Percentiles rank a stretch among this genome's conserved stretches.
phyloP scores from a whole-genome alignment of 37 sponge, comb jelly and placozoan genomes.

The Ianthella basta region DNA sequence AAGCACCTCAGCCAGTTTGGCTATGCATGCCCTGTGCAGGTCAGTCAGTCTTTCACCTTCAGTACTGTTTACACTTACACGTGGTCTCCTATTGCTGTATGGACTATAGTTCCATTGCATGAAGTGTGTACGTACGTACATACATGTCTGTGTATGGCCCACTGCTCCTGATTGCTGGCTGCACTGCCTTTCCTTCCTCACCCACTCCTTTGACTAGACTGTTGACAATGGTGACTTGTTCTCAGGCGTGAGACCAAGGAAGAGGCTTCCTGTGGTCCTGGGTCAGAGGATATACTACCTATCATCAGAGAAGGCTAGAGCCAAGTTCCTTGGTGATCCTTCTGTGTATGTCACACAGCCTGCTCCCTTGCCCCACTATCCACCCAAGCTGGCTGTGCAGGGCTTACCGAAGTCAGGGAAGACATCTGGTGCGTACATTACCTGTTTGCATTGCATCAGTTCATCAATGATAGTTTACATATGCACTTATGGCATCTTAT shows the following conservation, averaged over 20 bases:
- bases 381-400: conserved; percentile 78
- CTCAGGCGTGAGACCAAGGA: background rate
- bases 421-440: conserved; percentile 68
- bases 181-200: background rate
- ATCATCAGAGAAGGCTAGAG: conserved; percentile 54
- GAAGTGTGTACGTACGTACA: too few species aligned
- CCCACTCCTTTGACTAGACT: background rate
- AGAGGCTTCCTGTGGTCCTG: conserved; percentile 79
- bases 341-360: conserved; percentile 58
- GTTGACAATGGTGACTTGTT: conserved; percentile 1
- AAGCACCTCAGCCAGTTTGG: conserved; percentile 86
- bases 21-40: conserved; percentile 91
- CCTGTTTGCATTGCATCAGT: background rate
- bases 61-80: background rate
- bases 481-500: too few species aligned
- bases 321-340: conserved; percentile 81
- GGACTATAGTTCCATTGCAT: too few species aligned
- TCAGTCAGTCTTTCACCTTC: conserved; percentile 3
- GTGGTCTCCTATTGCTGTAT: background rate
- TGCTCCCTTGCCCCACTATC: conserved; percentile 67
- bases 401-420: conserved; percentile 97
- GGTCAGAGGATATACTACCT: conserved; percentile 68
- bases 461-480: too few species aligned
- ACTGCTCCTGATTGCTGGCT: background rate
- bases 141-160: background rate